Conservation (phyloP, 2,888 invertebrate species). For the Eumerus sabulonum region DNA sequence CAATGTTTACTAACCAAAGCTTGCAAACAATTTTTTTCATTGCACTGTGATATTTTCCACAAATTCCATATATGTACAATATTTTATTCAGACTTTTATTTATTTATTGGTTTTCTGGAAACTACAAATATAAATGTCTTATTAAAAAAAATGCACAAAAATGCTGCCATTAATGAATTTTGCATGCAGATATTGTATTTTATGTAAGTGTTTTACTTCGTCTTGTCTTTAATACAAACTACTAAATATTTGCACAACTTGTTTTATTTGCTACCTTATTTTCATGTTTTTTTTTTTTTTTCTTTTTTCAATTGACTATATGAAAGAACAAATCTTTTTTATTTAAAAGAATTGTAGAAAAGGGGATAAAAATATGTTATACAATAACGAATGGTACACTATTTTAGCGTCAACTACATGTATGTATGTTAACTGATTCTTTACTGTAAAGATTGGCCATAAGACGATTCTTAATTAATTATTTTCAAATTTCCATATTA, state of each 20-base stretch:
- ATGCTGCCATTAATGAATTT: conserved; percentile 57
- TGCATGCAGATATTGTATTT: conserved; percentile 62
- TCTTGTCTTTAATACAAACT: conserved; percentile 29
- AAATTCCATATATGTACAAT: conserved; percentile 2
- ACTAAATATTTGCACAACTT: background rate
- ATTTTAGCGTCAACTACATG: too few relatives aligned
- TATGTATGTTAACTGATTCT: too few relatives aligned
- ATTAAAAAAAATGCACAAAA: conserved; percentile 41
- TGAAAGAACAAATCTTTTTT: too few relatives aligned
- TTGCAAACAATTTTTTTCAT: background rate
- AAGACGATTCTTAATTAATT: too few relatives aligned
- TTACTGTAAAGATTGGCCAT: too few relatives aligned
- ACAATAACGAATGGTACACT: too few relatives aligned
- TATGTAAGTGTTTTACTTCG: conserved; percentile 65
- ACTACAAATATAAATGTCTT: conserved; percentile 24
- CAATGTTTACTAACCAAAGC: too few relatives aligned
- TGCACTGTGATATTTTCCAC: conserved; percentile 11
- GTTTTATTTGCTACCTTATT: background rate
- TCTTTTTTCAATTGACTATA: too few relatives aligned
- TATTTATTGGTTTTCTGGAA: conserved; percentile 14
- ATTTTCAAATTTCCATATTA: too few relatives aligned
- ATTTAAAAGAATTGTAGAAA: background rate
- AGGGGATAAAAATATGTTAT: conserved; percentile 1
- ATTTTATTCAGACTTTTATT: conserved; percentile 13
- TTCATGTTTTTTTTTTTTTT: too few relatives aligned